Evolutionary conservation across 2,113 vertebrate genomes (phyloP).

Genomic region (Fulmarus glacialis): DNA sequence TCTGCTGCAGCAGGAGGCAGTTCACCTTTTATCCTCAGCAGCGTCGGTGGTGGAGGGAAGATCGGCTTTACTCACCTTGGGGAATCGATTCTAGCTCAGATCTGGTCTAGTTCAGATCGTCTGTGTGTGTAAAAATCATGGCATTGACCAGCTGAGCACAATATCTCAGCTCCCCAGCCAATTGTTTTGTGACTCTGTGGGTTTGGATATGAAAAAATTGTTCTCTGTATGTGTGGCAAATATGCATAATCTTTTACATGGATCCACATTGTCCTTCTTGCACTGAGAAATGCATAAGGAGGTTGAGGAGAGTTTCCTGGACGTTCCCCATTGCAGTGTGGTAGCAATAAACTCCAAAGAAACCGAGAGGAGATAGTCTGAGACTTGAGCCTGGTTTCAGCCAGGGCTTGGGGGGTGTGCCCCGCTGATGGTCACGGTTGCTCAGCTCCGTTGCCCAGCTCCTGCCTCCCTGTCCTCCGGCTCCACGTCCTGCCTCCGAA

Average conservation of each 20-base stretch:
- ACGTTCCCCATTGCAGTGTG: accelerated
- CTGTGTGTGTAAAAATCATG: background rate
- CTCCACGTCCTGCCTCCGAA: background rate
- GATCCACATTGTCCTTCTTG: background rate
- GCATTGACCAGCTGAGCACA: background rate
- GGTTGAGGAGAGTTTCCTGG: background rate
- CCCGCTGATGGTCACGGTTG: accelerated
- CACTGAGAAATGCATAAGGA: background rate
- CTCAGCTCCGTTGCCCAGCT: background rate
- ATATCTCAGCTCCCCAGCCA: background rate
- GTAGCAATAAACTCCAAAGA: background rate
- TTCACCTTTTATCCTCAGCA: background rate
- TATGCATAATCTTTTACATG: background rate
- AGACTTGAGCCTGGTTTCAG: background rate
- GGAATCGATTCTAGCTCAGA: background rate
- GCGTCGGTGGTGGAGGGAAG: accelerated
- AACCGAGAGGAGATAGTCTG: too few species aligned
- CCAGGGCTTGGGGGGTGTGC: too few species aligned
- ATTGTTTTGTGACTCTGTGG: background rate
- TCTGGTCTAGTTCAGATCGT: background rate
- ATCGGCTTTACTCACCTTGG: background rate
- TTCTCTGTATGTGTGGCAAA: background rate
- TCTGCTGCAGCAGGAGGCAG: background rate
- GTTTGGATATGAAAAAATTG: background rate
- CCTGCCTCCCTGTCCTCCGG: background rate